A percentile compares a stretch with the other conserved stretches of the same genome.
phyloP scores from a whole-genome alignment of 2,888 invertebrate species.

The Marasmarcha lunaedactyla region DNA sequence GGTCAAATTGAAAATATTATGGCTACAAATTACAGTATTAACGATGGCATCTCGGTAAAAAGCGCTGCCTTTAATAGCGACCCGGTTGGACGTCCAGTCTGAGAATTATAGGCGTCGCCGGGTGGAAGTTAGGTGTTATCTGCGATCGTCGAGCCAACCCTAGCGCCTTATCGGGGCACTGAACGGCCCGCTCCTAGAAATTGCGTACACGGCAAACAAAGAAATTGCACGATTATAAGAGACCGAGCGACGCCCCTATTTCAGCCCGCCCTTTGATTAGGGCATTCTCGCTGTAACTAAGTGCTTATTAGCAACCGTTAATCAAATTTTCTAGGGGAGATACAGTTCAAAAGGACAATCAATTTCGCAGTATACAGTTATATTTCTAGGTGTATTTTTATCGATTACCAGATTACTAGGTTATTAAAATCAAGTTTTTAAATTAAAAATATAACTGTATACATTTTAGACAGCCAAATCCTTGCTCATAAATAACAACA shows the following conservation, averaged over 20 bases:
- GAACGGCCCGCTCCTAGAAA: conserved; percentile 46
- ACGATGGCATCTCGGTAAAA: not conserved
- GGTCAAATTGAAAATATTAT: not conserved
- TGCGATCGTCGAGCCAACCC: conserved; percentile 37
- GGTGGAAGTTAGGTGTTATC: conserved; percentile 37
- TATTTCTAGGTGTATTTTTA: too few species aligned
- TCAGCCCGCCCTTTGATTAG: conserved; percentile 9
- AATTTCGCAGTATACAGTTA: too few species aligned
- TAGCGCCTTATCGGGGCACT: conserved; percentile 41
- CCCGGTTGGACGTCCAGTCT: too few species aligned
- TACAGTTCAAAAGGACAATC: too few species aligned
- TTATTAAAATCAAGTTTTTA: too few species aligned
- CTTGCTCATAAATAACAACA: too few species aligned
- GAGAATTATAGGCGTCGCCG: conserved; percentile 21
- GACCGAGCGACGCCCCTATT: conserved; percentile 28
- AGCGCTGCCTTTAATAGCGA: not conserved
- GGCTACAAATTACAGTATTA: not conserved
- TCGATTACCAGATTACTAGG: too few species aligned
- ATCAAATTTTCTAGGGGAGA: too few species aligned
- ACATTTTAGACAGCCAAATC: too few species aligned
- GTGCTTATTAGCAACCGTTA: conserved; percentile 2
- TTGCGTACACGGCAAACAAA: conserved; percentile 60
- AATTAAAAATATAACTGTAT: too few species aligned
- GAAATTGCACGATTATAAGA: conserved; percentile 55
- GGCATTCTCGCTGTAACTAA: conserved; percentile 1